Evolutionary conservation across 1,140 invertebrate species (phyloP), one percentile per base, ranked within the genome.

Genomic region (Scaptomyza pallida): DNA sequence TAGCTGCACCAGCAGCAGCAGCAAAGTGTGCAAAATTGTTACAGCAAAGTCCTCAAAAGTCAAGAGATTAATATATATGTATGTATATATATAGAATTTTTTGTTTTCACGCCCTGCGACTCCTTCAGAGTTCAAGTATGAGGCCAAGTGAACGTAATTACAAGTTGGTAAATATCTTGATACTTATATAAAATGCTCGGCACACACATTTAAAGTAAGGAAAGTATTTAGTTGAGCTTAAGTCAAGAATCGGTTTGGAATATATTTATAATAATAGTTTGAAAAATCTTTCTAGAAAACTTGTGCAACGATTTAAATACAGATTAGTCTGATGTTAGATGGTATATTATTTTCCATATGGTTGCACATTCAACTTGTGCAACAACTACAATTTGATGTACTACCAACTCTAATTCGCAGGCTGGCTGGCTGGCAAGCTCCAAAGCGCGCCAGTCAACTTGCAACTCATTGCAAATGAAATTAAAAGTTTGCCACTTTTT

Each of bases 381-480:
- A 43, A 23, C 45, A 26, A 16, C 45, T 54, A 26, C 48, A 48
- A 47, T 63, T 69, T 55, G 41, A 45, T 63, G 50, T 30, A 16
- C 23, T 30, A 30, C 26, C 26, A 30, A 52, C 21, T n/a, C n/a
- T 50, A 65, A 65, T 65, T 65, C 30, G 12, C 44, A 41, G 40
- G 6, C 54, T n/a, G n/a, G n/a, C n/a, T n/a, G n/a, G n/a, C n/a
- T n/a, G n/a, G n/a, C n/a, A n/a, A 30, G 26, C 26, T 51, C 37
- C 16, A 60, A 35, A 13, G 52, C 52, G 23, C 13, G 44, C 71
- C 78, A 82, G 8, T 8, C 26, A 30, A 30, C 26, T 30, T n/a
- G n/a, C 26, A 30, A 71, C 78, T 78, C 75, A 78, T 82, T 76
- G 62, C 69, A 79, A 85, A 82, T 82, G 78, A 85, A 85, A 82